Conservation (phyloP, 2,888 invertebrate species). For the Stenchaetothrips biformis region DNA sequence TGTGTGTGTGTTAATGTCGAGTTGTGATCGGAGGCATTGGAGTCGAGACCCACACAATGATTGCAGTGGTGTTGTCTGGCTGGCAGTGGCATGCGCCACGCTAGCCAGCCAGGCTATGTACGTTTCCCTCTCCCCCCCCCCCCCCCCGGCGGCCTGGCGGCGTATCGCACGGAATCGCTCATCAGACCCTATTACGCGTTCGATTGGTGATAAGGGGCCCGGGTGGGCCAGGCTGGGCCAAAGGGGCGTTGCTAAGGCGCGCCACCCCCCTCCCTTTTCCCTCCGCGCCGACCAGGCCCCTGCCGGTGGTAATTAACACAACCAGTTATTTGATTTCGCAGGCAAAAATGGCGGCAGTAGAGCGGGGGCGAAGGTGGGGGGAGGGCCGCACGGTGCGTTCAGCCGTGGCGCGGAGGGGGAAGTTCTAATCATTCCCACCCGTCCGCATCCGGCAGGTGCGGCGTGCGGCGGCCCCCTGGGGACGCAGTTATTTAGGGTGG, state of each 20-base stretch:
- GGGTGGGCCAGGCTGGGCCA: too few species aligned
- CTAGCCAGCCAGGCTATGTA: too few species aligned
- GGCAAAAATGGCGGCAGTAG: not conserved
- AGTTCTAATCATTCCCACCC: not conserved
- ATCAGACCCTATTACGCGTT: not conserved
- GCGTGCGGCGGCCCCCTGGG: not conserved
- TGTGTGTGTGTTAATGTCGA: too few species aligned
- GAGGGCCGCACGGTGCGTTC: not conserved
- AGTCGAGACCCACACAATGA: too few species aligned
- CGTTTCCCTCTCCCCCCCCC: too few species aligned
- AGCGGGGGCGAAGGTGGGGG: not conserved
- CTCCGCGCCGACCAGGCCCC: not conserved
- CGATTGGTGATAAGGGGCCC: not conserved
- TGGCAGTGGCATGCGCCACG: too few species aligned
- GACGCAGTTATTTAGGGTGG: not conserved
- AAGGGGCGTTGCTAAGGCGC: not conserved
- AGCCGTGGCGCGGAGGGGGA: not conserved
- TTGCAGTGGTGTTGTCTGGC: too few species aligned
- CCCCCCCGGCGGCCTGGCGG: too few species aligned
- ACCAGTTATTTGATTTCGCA: not conserved
- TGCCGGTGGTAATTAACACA: not conserved
- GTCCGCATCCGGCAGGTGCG: not conserved
- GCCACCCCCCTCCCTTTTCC: not conserved
- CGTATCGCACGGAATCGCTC: too few species aligned
- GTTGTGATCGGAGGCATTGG: too few species aligned